Evolutionary conservation across 1,140 invertebrate genomes (phyloP), one percentile per base, ranked within the genome.

Genomic region (Harpegnathos saltator): DNA sequence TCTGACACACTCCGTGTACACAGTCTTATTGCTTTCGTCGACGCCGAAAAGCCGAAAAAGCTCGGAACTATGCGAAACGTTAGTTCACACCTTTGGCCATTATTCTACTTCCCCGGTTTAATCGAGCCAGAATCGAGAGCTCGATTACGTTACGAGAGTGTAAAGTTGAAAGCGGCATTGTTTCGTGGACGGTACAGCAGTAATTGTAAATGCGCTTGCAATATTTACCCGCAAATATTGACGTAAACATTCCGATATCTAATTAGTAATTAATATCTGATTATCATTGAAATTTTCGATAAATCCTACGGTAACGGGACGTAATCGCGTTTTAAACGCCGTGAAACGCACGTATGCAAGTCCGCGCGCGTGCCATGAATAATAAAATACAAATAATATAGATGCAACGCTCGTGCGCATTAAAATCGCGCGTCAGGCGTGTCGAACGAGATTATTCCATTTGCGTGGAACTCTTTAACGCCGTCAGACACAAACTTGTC

Each of bases 21-120:
- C 5, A 14, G 63, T 75, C 44, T 75, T 65, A 22, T 75, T 75
- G 54, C 26, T 65, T 54, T 75, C 44, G 14, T 63, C 17, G 48
- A 38, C 19, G 26, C 3, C n/a, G 3, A 65, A 74, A 74, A 50
- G 24, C 58, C 3, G 14, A 1, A 65, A 74, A 74, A 50, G 24
- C 58, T 29, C 1, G 38, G 12, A 50, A 38, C n/a, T 65, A 22
- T 65, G 22, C 26, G 59, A n/a, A 33, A 50, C n/a, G n/a, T 52
- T 52, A 62, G 19, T 29, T 65, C 14, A 38, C 44, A 2, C n/a
- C n/a, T 63, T 33, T 33, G 33, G 24, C 63, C 22, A 75, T 26
- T 22, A 52, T 14, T 52, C 1, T 14, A 11, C 19, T 65, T 54
- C 65, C 11, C n/a, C 44, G 44, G 44, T 63, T 52, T 75, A 22